Conservation (phyloP, 2,797 vertebrate species). For the Hipposideros larvatus region DNA sequence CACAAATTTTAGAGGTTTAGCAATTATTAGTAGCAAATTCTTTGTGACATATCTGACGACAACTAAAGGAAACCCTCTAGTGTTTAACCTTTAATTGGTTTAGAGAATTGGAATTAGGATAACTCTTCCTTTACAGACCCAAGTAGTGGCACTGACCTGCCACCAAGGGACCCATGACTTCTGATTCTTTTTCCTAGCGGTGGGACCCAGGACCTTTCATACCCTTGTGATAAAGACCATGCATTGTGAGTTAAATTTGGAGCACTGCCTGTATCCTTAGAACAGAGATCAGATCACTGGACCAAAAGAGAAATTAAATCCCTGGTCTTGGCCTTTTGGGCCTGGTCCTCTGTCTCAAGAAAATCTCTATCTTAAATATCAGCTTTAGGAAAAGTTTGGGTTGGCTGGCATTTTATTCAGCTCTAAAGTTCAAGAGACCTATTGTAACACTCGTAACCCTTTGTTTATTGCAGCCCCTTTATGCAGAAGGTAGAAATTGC, state of each 20-base stretch:
- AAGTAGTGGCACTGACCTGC: neutral
- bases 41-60: neutral
- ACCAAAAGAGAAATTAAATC: neutral
- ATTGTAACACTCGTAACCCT: neutral
- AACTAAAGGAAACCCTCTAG: neutral
- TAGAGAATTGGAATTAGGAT: neutral
- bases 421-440: neutral
- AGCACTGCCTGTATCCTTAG: neutral
- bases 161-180: neutral
- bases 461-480: neutral
- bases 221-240: neutral
- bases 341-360: neutral
- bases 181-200: neutral
- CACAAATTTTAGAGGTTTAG: neutral
- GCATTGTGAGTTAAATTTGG: neutral
- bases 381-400: slow-evolving; percentile 17
- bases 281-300: neutral
- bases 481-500: neutral
- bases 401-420: neutral
- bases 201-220: neutral
- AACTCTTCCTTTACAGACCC: neutral
- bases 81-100: neutral
- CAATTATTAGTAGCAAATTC: neutral
- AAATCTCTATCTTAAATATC: neutral
- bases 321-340: neutral